A percentile compares a stretch with the other conserved stretches of the same genome.
Evolutionary conservation across 1,140 invertebrate species (phyloP).

Genomic region (Uloborus diversus): DNA sequence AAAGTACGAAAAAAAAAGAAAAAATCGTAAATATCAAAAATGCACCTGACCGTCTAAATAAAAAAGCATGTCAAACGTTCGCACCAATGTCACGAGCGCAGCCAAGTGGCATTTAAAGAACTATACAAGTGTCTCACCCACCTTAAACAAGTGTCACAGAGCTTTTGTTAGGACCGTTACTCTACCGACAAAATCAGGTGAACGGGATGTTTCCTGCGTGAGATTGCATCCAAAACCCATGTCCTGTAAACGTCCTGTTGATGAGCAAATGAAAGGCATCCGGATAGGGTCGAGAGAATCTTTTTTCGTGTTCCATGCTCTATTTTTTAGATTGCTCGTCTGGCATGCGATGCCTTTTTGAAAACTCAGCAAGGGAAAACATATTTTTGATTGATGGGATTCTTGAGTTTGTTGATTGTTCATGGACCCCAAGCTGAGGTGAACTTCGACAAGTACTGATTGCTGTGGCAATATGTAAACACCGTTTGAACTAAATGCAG

Average conservation of each 20-base stretch:
- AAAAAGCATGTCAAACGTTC: constrained; percentile 12
- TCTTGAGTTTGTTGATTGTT: too few species aligned
- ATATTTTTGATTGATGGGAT: too few species aligned
- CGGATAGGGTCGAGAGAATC: not conserved
- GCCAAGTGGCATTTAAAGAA: not conserved
- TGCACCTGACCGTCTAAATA: not conserved
- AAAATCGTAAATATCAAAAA: not conserved
- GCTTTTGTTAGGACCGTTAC: not conserved
- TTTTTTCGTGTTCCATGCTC: not conserved
- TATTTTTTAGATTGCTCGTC: too few species aligned
- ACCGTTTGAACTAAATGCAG: too few species aligned
- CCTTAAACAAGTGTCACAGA: not conserved
- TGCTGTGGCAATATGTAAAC: too few species aligned
- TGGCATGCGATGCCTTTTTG: too few species aligned
- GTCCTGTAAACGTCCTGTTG: not conserved
- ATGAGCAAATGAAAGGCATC: not conserved
- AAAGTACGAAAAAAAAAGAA: too few species aligned
- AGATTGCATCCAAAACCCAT: not conserved
- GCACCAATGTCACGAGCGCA: not conserved
- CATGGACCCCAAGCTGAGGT: too few species aligned
- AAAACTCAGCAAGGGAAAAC: too few species aligned
- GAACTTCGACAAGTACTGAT: too few species aligned
- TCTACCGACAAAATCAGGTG: not conserved
- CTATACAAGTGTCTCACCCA: not conserved
- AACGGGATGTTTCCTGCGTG: not conserved